Percentiles rank a stretch among this genome's conserved stretches.
phyloP scores from a whole-genome alignment of 2,113 vertebrate species.

The Xenus cinereus region DNA sequence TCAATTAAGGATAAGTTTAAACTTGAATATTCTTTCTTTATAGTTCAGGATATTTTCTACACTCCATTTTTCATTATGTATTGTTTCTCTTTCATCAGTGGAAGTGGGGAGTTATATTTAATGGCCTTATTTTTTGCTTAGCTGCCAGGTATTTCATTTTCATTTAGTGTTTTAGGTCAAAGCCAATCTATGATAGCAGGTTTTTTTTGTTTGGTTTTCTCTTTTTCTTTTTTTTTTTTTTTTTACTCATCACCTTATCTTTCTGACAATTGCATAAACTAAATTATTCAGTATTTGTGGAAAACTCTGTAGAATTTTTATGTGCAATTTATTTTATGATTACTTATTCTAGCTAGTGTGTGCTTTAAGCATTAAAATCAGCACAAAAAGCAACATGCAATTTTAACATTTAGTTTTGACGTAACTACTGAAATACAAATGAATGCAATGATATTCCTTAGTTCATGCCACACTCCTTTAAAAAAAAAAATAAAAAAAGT shows the following conservation, averaged over 20 bases:
- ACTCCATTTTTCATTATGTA: not conserved
- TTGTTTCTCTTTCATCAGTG: not conserved
- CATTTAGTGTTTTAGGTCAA: not conserved
- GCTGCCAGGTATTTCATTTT: conserved; percentile 1
- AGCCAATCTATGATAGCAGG: not conserved
- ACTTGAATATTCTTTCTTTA: not conserved
- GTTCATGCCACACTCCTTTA: not conserved
- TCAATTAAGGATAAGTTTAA: conserved; percentile 38
- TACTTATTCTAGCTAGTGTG: not conserved
- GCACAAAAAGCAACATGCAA: not conserved
- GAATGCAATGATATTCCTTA: not conserved
- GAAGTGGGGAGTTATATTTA: not conserved
- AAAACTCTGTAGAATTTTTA: not conserved
- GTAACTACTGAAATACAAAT: not conserved
- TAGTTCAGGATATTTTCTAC: not conserved
- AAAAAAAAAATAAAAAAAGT: not conserved
- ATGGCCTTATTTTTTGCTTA: not conserved
- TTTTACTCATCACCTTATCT: not conserved
- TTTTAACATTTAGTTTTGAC: not conserved
- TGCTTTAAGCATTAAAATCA: not conserved
- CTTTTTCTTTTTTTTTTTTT: not conserved
- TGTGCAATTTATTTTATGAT: not conserved
- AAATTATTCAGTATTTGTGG: not conserved
- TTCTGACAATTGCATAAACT: not conserved
- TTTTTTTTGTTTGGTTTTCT: not conserved